Percentiles rank a stretch among this genome's conserved stretches.
Conservation (phyloP, 2,888 invertebrate species). For the Vesta saturnalis region DNA sequence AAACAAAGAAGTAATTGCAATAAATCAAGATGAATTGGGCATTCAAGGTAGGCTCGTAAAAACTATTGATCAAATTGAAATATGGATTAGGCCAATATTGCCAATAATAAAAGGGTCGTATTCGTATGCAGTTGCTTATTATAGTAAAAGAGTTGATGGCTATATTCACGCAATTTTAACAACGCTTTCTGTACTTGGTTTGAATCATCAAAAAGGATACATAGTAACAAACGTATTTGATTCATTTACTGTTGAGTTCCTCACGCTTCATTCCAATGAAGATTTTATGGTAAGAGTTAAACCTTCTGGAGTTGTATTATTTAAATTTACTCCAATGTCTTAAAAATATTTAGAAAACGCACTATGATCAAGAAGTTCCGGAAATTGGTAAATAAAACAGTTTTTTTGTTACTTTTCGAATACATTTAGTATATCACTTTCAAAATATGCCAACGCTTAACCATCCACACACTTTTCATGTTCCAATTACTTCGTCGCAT, state of each 20-base stretch:
- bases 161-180: conserved; percentile 59
- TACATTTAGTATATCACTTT: too few species aligned
- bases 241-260: too few species aligned
- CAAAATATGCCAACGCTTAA: too few species aligned
- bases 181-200: conserved; percentile 52
- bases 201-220: conserved; percentile 56
- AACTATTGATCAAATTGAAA: conserved; percentile 58
- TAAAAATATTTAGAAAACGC: too few species aligned
- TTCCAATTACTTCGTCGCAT: too few species aligned
- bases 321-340: neutral
- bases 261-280: too few species aligned
- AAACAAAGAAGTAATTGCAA: conserved; percentile 70
- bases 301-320: neutral
- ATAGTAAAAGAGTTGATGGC: conserved; percentile 64
- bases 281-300: neutral
- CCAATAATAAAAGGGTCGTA: conserved; percentile 61
- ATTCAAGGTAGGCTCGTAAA: conserved; percentile 67
- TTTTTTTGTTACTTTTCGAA: too few species aligned
- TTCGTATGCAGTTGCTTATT: conserved; percentile 69
- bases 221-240: conserved; percentile 53
- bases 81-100: conserved; percentile 68
- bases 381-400: too few species aligned
- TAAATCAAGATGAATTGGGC: conserved; percentile 75
- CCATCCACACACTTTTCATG: too few species aligned
- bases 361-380: neutral